Conservation (phyloP, 2,888 invertebrate genomes). For the Sinotaia quadrata region DNA sequence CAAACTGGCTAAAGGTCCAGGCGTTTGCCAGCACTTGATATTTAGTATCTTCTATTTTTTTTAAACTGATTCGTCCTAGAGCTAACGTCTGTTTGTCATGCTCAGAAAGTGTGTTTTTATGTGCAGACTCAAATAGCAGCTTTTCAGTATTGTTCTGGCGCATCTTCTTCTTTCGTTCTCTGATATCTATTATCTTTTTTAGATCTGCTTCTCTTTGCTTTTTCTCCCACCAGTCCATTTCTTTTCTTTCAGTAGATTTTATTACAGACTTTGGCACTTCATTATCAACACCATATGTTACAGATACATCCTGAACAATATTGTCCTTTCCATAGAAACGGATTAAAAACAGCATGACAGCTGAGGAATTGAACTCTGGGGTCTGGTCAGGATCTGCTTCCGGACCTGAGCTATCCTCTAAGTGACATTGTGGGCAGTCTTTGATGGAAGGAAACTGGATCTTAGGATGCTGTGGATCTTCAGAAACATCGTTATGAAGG, state of each 20-base stretch:
- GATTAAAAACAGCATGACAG: conserved; percentile 54
- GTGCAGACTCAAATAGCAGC: background rate
- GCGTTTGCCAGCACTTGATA: background rate
- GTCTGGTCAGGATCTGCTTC: background rate
- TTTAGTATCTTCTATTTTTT: background rate
- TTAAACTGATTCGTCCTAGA: no score
- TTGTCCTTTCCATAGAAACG: conserved; percentile 51
- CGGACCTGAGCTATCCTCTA: background rate
- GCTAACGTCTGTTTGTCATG: background rate
- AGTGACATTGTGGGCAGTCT: conserved; percentile 77
- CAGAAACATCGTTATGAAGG: conserved; percentile 86
- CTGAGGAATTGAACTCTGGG: conserved; percentile 43
- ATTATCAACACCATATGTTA: background rate
- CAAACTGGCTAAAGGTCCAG: conserved; percentile 54
- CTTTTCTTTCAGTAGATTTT: background rate
- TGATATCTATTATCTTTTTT: conserved; percentile 46
- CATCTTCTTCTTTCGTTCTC: conserved; percentile 38
- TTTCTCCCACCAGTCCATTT: conserved; percentile 62
- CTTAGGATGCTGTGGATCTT: conserved; percentile 92
- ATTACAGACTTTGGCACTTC: background rate
- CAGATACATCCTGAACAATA: conserved; percentile 36
- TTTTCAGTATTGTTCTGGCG: background rate
- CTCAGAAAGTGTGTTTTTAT: background rate
- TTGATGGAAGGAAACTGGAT: conserved; percentile 85
- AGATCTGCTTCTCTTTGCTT: conserved; percentile 54